phyloP scores from a whole-genome alignment of 2,113 vertebrate genomes.

The Pycnonotus jocosus region DNA sequence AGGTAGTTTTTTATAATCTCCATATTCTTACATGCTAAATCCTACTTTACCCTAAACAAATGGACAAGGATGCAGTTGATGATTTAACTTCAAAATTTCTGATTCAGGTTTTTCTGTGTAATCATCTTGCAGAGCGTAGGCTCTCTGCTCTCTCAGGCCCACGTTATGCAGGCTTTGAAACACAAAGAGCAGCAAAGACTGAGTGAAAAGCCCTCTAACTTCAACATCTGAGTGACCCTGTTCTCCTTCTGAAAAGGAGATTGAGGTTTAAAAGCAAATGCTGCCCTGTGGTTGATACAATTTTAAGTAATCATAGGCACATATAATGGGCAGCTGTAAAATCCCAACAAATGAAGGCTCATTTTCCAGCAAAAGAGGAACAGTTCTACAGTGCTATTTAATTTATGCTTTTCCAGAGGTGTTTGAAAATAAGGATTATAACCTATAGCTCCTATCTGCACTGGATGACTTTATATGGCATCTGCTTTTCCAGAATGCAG shows the following conservation, averaged over 20 bases:
- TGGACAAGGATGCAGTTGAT: neutral
- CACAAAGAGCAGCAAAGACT: neutral
- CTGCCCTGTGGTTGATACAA: neutral
- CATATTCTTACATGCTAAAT: neutral
- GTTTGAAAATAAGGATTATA: neutral
- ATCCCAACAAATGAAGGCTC: neutral
- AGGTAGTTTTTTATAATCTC: neutral
- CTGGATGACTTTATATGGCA: neutral
- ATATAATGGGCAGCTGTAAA: neutral
- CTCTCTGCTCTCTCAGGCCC: neutral
- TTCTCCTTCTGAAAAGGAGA: neutral
- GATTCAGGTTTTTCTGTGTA: neutral
- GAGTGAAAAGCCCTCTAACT: neutral
- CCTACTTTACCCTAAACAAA: neutral
- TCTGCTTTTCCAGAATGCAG: neutral
- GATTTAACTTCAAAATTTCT: neutral
- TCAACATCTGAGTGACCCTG: neutral
- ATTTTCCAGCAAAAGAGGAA: neutral
- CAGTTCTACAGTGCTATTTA: neutral
- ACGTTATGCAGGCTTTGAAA: neutral
- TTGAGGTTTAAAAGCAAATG: neutral
- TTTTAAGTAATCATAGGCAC: neutral
- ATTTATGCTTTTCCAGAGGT: neutral
- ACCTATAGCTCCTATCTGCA: neutral
- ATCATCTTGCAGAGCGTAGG: neutral